phyloP scores from a whole-genome alignment of 1,140 invertebrate genomes.

The Anoplolepis gracilipes region DNA sequence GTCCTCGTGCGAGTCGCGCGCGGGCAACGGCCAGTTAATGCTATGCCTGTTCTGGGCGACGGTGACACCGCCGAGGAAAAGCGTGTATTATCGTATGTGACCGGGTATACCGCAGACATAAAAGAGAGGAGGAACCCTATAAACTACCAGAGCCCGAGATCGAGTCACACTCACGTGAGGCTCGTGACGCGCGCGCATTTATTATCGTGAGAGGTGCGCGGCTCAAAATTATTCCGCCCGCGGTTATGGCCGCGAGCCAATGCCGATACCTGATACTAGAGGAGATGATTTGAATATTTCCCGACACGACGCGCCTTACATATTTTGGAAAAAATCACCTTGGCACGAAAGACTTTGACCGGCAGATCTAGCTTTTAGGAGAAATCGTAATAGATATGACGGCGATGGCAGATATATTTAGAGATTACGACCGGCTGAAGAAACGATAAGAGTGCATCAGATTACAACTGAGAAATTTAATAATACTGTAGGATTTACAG shows the following conservation, averaged over 20 bases:
- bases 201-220: constrained; percentile 56
- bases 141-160: constrained; percentile 68
- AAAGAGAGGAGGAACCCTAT: constrained; percentile 57
- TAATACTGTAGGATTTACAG: too few species aligned
- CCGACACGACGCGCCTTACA: not conserved
- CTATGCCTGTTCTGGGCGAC: constrained; percentile 76
- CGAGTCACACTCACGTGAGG: constrained; percentile 65
- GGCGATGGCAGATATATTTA: constrained; percentile 17
- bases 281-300: constrained; percentile 54
- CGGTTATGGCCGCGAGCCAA: constrained; percentile 50
- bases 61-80: constrained; percentile 71
- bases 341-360: not conserved
- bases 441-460: constrained; percentile 12
- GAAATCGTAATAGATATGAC: constrained; percentile 6
- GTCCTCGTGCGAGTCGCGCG: constrained; percentile 65
- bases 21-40: constrained; percentile 84
- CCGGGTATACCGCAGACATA: constrained; percentile 20
- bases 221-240: constrained; percentile 45
- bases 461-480: constrained; percentile 30
- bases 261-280: constrained; percentile 53
- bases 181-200: constrained; percentile 71
- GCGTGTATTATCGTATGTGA: constrained; percentile 71
- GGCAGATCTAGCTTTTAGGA: not conserved
- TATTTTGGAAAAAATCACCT: constrained; percentile 32
- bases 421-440: constrained; percentile 4